phyloP scores from a whole-genome alignment of 2,888 invertebrate genomes.

The Trachelus troglodyta region DNA sequence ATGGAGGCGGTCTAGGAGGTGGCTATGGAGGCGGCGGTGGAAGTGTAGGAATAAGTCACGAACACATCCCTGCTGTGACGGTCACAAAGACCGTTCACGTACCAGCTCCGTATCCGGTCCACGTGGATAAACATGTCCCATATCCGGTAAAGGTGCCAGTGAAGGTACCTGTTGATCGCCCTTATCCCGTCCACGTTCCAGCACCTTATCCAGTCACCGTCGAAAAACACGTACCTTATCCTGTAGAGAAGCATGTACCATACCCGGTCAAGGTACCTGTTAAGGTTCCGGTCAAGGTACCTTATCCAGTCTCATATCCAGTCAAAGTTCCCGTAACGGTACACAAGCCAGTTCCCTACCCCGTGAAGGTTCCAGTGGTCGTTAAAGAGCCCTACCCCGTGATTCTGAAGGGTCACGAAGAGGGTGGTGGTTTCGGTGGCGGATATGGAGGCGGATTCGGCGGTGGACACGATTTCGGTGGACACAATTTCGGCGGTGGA shows the following conservation, averaged over 20 bases:
- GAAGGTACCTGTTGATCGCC: slow-evolving; percentile 39
- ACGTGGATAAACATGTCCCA: slow-evolving; percentile 56
- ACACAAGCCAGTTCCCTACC: slow-evolving; percentile 50
- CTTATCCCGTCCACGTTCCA: slow-evolving; percentile 38
- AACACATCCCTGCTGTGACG: slow-evolving; percentile 53
- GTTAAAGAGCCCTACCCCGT: slow-evolving; percentile 53
- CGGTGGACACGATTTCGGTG: slow-evolving; percentile 31
- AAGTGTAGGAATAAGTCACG: slow-evolving; percentile 33
- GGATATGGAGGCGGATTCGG: slow-evolving; percentile 14
- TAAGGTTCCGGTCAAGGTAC: slow-evolving; percentile 54
- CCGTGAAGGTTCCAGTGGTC: slow-evolving; percentile 54
- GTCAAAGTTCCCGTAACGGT: slow-evolving; percentile 52
- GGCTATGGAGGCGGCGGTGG: slow-evolving; percentile 24
- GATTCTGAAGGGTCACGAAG: slow-evolving; percentile 40
- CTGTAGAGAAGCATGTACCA: slow-evolving; percentile 35
- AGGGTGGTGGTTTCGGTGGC: slow-evolving; percentile 8
- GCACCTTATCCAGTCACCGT: slow-evolving; percentile 18
- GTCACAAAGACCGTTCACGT: slow-evolving; percentile 60
- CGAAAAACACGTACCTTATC: slow-evolving; percentile 13
- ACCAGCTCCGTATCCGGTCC: slow-evolving; percentile 57
- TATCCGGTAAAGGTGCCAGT: slow-evolving; percentile 51
- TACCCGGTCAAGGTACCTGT: slow-evolving; percentile 53
- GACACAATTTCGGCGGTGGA: slow-evolving; percentile 34
- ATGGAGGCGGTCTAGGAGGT: slow-evolving; percentile 19
- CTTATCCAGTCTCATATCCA: slow-evolving; percentile 56